A percentile compares a stretch with the other conserved stretches of the same genome.
These are phyloP conservation scores for Dinoponera quadriceps DNA, from an alignment of 1,140 invertebrate species.

Conservation along the genomic window DNA sequence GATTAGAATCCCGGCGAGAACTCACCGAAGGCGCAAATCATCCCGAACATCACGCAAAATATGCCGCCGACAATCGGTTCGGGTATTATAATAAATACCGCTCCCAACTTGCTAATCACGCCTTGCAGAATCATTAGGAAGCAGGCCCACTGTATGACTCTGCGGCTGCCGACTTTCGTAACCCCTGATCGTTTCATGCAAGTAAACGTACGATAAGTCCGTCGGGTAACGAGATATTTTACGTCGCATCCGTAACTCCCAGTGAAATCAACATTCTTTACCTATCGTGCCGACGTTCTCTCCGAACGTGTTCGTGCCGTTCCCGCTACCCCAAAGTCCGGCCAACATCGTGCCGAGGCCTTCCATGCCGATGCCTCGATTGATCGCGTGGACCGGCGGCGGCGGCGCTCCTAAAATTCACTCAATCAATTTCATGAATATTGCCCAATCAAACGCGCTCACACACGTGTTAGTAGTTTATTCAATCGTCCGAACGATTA, in stretches of 20 bases:
- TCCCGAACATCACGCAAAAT: constrained; percentile 95
- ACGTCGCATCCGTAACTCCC: not conserved
- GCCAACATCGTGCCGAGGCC: constrained; percentile 93
- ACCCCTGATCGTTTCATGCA: constrained; percentile 75
- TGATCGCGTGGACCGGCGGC: constrained; percentile 94
- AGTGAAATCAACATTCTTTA: constrained; percentile 1
- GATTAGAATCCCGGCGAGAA: constrained; percentile 1
- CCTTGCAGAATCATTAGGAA: constrained; percentile 92
- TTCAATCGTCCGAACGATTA: no score
- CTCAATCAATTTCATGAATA: not conserved
- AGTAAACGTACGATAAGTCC: not conserved
- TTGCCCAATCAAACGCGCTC: no score
- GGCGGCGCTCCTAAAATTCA: constrained; percentile 89
- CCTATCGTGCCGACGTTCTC: constrained; percentile 97
- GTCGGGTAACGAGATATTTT: not conserved
- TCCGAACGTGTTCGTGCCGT: constrained; percentile 95
- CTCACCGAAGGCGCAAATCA: constrained; percentile 92
- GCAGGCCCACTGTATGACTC: constrained; percentile 94
- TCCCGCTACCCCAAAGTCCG: constrained; percentile 93
- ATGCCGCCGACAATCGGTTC: constrained; percentile 95
- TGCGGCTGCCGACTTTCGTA: constrained; percentile 92
- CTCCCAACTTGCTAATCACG: constrained; percentile 93
- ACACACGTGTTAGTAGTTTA: no score
- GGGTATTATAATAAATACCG: constrained; percentile 95
- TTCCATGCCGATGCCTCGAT: constrained; percentile 94